Base-by-base conservation (phyloP, 2,888 invertebrate species). In the Spodoptera littoralis region DNA sequence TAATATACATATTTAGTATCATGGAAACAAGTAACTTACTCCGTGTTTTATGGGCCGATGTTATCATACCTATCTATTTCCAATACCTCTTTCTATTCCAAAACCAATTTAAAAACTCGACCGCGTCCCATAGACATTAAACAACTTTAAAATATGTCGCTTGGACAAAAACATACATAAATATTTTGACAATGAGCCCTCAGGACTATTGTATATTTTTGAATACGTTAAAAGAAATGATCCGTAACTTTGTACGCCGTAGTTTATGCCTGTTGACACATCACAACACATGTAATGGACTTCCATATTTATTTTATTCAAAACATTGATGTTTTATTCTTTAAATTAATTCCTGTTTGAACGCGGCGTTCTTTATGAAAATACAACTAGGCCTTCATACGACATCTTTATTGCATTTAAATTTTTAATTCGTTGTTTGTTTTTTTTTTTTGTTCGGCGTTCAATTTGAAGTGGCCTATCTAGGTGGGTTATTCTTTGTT, bases 261-360 rank as follows among this genome's bases (percentile, higher is more conserved):
- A 79, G 60, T 77, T 80, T 57, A 48, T 67, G 47, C 73, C 44
- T 67, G 81, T 84, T 82, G 82, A 84, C 83, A 83, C 79, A 70
- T 77, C 63, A 59, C 52, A 67, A 79, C 76, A 70, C 54, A 66
- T 75, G 71, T 79, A 61, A 65, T 27, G 70, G 64, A 65, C 60
- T 68, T 63, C 72, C 62, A 69, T 70, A 72, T 76, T 76, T 68
- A 77, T 80, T 74, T 36, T 80, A 76, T 76, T 74, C 73, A 59
- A 53, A 62, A 53, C 67, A 61, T 76, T 79, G 66, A 65, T 65
- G 51, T 63, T 27, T 56, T 70, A 73, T 11, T 52, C 63, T 59
- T 64, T 61, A 69, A 66, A 69, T 70, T 66, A 60, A 66, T 53
- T 69, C 63, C 56, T 62, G 73, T 66, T 70, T 65, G 70, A 67